These are phyloP conservation scores for Achlya flavicornis DNA, from an alignment of 2,888 invertebrate genomes.

Conservation along the genomic window DNA sequence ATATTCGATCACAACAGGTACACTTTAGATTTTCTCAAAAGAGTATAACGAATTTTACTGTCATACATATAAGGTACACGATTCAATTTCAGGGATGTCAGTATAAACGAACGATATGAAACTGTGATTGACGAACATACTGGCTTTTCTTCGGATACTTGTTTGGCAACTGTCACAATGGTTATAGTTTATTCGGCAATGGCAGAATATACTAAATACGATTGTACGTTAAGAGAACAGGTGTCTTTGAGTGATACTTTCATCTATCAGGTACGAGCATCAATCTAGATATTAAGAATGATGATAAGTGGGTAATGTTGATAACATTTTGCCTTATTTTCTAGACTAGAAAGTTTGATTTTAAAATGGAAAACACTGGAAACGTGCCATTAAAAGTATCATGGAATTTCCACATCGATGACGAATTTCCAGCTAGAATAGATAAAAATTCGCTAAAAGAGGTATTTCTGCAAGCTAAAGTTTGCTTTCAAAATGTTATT, in stretches of 20 bases:
- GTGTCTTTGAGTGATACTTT: constrained; percentile 81
- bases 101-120: constrained; percentile 63
- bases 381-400: constrained; percentile 67
- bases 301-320: neutral
- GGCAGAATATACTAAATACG: constrained; percentile 81
- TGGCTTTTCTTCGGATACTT: constrained; percentile 38
- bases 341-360: constrained; percentile 64
- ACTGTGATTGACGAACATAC: constrained; percentile 55
- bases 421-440: constrained; percentile 68
- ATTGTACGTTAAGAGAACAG: constrained; percentile 63
- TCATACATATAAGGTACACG: neutral
- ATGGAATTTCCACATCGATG: constrained; percentile 72
- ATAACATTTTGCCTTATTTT: constrained; percentile 12
- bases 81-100: constrained; percentile 49
- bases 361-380: constrained; percentile 66
- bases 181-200: constrained; percentile 76
- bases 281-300: neutral
- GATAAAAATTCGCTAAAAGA: constrained; percentile 49
- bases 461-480: constrained; percentile 24
- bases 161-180: constrained; percentile 60
- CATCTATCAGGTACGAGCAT: constrained; percentile 70
- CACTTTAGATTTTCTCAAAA: neutral
- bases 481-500: neutral
- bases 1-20: constrained; percentile 64
- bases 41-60: neutral